phyloP scores from a whole-genome alignment of 2,797 vertebrate species.

The Decapterus maruadsi region DNA sequence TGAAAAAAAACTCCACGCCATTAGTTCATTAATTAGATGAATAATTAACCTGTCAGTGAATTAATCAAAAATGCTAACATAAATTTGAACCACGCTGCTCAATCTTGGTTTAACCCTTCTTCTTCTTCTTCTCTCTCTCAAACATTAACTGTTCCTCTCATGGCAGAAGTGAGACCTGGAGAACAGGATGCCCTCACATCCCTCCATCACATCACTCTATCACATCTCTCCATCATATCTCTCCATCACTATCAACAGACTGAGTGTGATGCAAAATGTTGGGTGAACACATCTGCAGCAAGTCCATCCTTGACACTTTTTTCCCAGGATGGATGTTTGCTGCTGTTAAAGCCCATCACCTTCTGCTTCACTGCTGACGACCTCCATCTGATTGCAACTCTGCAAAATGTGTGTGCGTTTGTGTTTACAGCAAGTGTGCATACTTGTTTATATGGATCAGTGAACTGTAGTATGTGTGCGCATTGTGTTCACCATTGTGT shows the following conservation, averaged over 20 bases:
- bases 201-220: too few species aligned
- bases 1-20: conserved; percentile 39
- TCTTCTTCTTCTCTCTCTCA: conserved; percentile 1
- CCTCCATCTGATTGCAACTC: conserved; percentile 24
- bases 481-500: not conserved
- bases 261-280: conserved; percentile 30
- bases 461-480: not conserved
- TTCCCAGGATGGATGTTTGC: conserved; percentile 35
- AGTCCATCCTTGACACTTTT: conserved; percentile 25
- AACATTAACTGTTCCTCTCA: conserved; percentile 18
- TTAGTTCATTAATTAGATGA: conserved; percentile 77
- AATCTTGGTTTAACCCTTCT: conserved; percentile 54
- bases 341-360: conserved; percentile 15
- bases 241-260: conserved; percentile 27
- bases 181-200: conserved; percentile 10
- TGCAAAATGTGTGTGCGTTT: not conserved
- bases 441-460: conserved; percentile 7
- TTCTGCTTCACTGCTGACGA: conserved; percentile 29
- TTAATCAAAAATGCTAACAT: conserved; percentile 72
- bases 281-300: conserved; percentile 18
- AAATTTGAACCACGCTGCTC: conserved; percentile 48
- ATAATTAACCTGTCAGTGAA: conserved; percentile 76
- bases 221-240: not conserved
- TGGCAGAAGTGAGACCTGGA: conserved; percentile 10
- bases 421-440: conserved; percentile 3